Percentiles rank a stretch among this genome's conserved stretches.
These are phyloP conservation scores for Anguilla anguilla DNA, from an alignment of 2,797 vertebrate species.

Conservation along the genomic window DNA sequence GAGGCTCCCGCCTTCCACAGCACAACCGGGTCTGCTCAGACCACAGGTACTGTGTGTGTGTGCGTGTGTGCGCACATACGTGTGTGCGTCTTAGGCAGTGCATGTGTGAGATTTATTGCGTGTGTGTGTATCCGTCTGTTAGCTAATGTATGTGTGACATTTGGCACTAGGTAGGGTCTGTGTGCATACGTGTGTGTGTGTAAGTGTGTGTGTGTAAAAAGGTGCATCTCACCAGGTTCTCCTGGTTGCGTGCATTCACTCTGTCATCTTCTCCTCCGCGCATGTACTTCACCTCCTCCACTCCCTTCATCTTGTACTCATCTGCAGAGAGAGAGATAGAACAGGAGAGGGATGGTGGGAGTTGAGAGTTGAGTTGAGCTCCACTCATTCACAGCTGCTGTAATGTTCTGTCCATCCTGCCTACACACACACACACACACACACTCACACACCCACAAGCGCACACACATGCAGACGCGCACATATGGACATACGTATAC, in stretches of 20 bases:
- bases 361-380: not conserved
- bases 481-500: too few species aligned
- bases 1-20: slow-evolving; percentile 57
- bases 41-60: slow-evolving; percentile 12
- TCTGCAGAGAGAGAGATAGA: slow-evolving; percentile 69
- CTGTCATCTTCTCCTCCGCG: slow-evolving; percentile 92
- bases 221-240: slow-evolving; percentile 90
- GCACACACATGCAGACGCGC: not conserved
- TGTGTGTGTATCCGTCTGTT: slow-evolving; percentile 41
- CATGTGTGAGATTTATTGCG: not conserved
- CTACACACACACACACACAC: not conserved
- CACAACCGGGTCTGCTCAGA: slow-evolving; percentile 48
- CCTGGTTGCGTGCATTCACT: slow-evolving; percentile 94
- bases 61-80: not conserved
- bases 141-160: slow-evolving; percentile 40
- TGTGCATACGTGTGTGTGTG: slow-evolving; percentile 36
- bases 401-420: not conserved
- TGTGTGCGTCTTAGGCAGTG: not conserved
- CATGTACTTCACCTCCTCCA: slow-evolving; percentile 99
- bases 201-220: slow-evolving; percentile 46
- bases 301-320: slow-evolving; percentile 98
- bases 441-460: not conserved
- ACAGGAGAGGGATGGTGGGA: not conserved
- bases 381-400: not conserved
- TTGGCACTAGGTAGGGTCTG: slow-evolving; percentile 17